Evolutionary conservation across 2,797 vertebrate species (phyloP), one percentile per base, ranked within the genome.

Genomic region (Gallinago solitaria): DNA sequence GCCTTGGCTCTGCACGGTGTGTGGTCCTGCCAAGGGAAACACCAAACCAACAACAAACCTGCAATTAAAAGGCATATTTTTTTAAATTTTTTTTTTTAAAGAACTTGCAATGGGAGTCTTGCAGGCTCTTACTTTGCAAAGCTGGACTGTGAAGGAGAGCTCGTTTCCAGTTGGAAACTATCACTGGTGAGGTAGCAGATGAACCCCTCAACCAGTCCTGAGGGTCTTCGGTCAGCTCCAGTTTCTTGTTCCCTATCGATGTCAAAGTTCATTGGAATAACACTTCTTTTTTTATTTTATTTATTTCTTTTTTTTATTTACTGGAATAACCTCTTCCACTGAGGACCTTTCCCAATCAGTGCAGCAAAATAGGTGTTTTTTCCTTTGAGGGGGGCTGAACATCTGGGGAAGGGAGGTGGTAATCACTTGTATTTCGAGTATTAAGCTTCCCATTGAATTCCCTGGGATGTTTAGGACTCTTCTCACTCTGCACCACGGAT

Each of bases 401-500:
- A 53, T n/a, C 53, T 13, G 20, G 20, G 16, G 18, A 6, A 14
- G 13, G 14, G 6, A 7, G 8, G 7, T 24, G 18, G 2, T 27
- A 28, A 57, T 50, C 0, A 2, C 7, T 24, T 68, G 43, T 53
- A 11, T 75, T 71, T 87, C 50, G 32, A 43, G 6, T 43, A 12
- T 80, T 78, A 18, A 68, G 21, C 8, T 60, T 92, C 73, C 47
- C 2, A 2, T 5, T 57, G 54, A n/a, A 53, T 77, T 90, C 11
- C 59, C 56, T 53, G 76, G 71, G 56, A 19, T 0, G 2, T 50
- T 60, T 5, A n/a, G 30, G 75, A 30, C 10, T 87, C 47, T 11
- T 35, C 18, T 67, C 60, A n/a, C 33, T 67, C n/a, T 32, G 33
- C 30, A 27, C 32, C 30, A 7, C 0, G 0, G 3, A 12, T 56